phyloP scores from a whole-genome alignment of 2,797 vertebrate species.

The Menidia menidia region DNA sequence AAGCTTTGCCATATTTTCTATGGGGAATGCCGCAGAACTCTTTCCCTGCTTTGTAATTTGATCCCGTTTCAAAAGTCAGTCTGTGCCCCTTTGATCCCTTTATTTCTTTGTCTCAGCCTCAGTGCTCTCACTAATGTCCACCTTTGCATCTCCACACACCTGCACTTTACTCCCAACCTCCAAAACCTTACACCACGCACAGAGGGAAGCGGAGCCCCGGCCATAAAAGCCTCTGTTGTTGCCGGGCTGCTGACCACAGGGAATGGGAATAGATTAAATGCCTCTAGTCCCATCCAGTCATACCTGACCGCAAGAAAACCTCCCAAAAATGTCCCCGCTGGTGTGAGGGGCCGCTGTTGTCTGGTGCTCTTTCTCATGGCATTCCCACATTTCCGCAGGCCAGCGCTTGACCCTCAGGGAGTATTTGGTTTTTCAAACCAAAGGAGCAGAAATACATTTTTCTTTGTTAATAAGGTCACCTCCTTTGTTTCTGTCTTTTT shows the following conservation, averaged over 20 bases:
- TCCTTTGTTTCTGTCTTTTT: constrained; percentile 7
- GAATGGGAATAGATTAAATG: constrained; percentile 75
- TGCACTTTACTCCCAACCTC: constrained; percentile 40
- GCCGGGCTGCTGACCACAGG: constrained; percentile 47
- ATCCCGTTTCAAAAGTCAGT: constrained; percentile 37
- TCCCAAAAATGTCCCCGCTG: constrained; percentile 67
- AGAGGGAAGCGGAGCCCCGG: constrained; percentile 38
- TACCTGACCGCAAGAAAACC: constrained; percentile 80
- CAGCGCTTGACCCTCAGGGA: constrained; percentile 74
- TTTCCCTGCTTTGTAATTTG: constrained; percentile 4
- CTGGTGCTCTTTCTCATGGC: constrained; percentile 55
- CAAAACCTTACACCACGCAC: constrained; percentile 19
- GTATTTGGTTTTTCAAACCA: constrained; percentile 72
- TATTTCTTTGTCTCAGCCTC: constrained; percentile 8
- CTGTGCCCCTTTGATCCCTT: constrained; percentile 31
- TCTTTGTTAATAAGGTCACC: constrained; percentile 62
- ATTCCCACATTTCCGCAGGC: constrained; percentile 61
- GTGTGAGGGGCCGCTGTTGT: constrained; percentile 74
- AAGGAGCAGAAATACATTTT: constrained; percentile 73
- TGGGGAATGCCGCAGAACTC: constrained; percentile 12
- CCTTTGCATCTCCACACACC: constrained; percentile 41
- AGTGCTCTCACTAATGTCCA: constrained; percentile 1
- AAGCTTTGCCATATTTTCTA: not conserved
- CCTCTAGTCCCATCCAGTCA: constrained; percentile 52
- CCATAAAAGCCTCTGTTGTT: constrained; percentile 81